phyloP scores from a whole-genome alignment of 1,140 invertebrate species.

The Hylyphantes graminicola region DNA sequence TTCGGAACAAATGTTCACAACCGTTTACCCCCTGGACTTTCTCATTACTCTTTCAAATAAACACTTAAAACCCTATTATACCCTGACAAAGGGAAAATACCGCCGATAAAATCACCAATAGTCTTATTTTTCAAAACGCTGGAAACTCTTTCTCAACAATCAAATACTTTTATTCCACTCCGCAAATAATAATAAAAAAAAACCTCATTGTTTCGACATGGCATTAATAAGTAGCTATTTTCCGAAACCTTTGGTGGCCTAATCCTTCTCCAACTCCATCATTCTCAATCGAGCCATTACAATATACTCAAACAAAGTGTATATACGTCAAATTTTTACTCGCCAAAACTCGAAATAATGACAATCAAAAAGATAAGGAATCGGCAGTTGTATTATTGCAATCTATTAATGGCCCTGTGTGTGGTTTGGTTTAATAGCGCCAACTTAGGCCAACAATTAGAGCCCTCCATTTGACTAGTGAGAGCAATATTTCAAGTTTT shows the following conservation, averaged over 20 bases:
- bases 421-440: conserved; percentile 39
- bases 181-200: not conserved
- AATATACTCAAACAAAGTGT: conserved; percentile 26
- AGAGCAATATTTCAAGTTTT: conserved; percentile 46
- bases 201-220: conserved; percentile 15
- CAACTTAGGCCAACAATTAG: conserved; percentile 41
- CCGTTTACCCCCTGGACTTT: not conserved
- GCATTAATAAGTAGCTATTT: conserved; percentile 5
- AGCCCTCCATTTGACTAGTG: not conserved
- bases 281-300: conserved; percentile 17
- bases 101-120: conserved; percentile 28
- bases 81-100: not conserved
- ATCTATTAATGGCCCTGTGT: conserved; percentile 35
- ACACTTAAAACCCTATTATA: conserved; percentile 34
- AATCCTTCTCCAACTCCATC: conserved; percentile 30
- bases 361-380: conserved; percentile 46
- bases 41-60: conserved; percentile 24
- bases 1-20: not conserved
- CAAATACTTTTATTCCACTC: not conserved
- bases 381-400: conserved; percentile 3
- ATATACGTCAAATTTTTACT: conserved; percentile 33
- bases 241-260: not conserved
- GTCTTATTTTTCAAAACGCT: conserved; percentile 1
- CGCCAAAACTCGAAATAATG: conserved; percentile 39
- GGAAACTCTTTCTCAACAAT: conserved; percentile 24